Evolutionary conservation across 2,888 invertebrate species (phyloP).

Genomic region (Aspidapion aeneum): DNA sequence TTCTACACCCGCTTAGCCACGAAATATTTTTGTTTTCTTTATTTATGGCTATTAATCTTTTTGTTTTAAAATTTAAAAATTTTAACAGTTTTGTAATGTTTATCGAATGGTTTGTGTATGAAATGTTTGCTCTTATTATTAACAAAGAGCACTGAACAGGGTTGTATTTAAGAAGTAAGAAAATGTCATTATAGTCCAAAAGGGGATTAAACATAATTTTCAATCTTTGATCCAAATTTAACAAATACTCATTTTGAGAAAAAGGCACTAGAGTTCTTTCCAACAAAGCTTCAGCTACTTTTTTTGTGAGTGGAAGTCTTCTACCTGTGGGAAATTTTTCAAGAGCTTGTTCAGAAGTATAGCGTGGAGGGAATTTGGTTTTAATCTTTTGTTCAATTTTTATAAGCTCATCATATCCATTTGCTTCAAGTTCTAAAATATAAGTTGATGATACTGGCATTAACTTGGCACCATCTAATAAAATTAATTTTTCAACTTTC

Average conservation of each 20-base stretch:
- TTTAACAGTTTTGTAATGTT: conserved; percentile 32
- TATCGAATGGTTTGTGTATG: conserved; percentile 29
- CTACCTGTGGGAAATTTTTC: conserved; percentile 42
- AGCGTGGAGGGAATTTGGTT: conserved; percentile 35
- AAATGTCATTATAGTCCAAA: conserved; percentile 32
- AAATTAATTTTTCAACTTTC: conserved; percentile 46
- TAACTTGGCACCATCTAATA: conserved; percentile 46
- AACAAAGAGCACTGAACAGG: conserved; percentile 44
- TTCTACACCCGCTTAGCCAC: too few relatives aligned
- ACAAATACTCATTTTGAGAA: conserved; percentile 50
- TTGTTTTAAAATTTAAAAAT: conserved; percentile 34
- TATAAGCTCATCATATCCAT: conserved; percentile 43
- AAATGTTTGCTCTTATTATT: conserved; percentile 33
- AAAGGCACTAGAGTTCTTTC: conserved; percentile 47
- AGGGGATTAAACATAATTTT: conserved; percentile 45
- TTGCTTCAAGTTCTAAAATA: conserved; percentile 37
- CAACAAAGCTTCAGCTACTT: conserved; percentile 52
- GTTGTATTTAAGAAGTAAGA: conserved; percentile 39
- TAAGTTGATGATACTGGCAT: conserved; percentile 30
- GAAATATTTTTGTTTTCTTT: too few relatives aligned
- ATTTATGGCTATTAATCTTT: too few relatives aligned
- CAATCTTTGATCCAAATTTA: conserved; percentile 55
- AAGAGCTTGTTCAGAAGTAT: conserved; percentile 50
- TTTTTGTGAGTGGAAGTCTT: conserved; percentile 39
- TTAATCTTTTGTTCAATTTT: conserved; percentile 36